Percentiles rank a stretch among this genome's conserved stretches.
Evolutionary conservation across 1,140 invertebrate genomes (phyloP).

Genomic region (Papilio glaucus): DNA sequence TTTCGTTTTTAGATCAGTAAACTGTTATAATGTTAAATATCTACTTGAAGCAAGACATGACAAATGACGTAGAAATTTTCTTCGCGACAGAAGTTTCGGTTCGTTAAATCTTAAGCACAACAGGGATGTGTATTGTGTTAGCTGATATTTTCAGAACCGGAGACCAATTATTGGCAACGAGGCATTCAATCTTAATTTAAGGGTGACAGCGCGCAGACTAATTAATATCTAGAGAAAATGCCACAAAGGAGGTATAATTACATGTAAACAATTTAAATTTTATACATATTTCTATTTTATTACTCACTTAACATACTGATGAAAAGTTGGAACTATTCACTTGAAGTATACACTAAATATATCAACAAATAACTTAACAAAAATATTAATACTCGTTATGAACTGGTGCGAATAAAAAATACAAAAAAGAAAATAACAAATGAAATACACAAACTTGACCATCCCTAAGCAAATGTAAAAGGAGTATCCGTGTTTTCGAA

Average conservation of each 20-base stretch:
- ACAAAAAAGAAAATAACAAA: neutral
- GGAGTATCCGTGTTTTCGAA: slow-evolving; percentile 4
- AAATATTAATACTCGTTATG: too few species aligned
- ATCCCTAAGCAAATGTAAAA: neutral
- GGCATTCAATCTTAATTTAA: slow-evolving; percentile 10
- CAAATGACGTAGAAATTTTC: slow-evolving; percentile 36
- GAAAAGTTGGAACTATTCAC: too few species aligned
- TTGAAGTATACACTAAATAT: too few species aligned
- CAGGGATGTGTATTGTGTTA: neutral
- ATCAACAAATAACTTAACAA: too few species aligned
- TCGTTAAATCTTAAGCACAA: slow-evolving; percentile 22
- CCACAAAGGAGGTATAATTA: neutral
- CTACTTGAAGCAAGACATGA: neutral
- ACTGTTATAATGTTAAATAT: slow-evolving; percentile 6
- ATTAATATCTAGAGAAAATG: slow-evolving; percentile 5
- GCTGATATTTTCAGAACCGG: neutral
- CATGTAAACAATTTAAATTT: slow-evolving; percentile 18
- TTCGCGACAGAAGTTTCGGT: neutral
- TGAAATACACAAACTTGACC: neutral
- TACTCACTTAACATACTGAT: too few species aligned
- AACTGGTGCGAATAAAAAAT: too few species aligned
- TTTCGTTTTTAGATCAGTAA: neutral
- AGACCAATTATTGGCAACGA: neutral
- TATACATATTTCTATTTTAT: too few species aligned
- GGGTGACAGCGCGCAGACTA: slow-evolving; percentile 19